Conservation (phyloP, 2,888 invertebrate species). For the Agonopterix alstromeriana region DNA sequence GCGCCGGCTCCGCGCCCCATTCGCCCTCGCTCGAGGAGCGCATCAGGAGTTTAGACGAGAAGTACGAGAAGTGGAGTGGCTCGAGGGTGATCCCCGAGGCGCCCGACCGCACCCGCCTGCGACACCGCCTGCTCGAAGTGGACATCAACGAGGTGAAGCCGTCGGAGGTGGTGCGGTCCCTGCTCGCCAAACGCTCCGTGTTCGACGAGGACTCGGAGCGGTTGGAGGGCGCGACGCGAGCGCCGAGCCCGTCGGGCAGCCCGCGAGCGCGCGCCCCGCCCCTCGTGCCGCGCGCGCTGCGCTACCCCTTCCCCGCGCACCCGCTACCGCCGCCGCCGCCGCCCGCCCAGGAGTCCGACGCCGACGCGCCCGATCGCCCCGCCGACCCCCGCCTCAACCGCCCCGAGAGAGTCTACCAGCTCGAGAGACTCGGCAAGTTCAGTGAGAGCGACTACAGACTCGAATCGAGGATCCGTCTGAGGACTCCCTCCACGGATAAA, state of each 20-base stretch:
- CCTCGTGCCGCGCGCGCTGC: conserved; percentile 69
- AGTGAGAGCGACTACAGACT: conserved; percentile 35
- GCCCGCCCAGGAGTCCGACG: conserved; percentile 6
- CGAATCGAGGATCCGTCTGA: conserved; percentile 72
- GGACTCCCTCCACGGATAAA: conserved; percentile 51
- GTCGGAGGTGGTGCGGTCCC: conserved; percentile 94
- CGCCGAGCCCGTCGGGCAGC: conserved; percentile 77
- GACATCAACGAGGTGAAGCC: conserved; percentile 90
- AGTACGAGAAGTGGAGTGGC: conserved; percentile 92
- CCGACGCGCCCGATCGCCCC: conserved; percentile 19
- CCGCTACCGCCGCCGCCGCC: conserved; percentile 41
- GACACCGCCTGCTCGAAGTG: conserved; percentile 86
- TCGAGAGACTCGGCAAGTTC: conserved; percentile 31
- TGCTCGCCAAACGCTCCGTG: conserved; percentile 94
- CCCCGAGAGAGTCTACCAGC: conserved; percentile 24
- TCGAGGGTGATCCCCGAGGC: conserved; percentile 77
- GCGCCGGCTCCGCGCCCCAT: conserved; percentile 83
- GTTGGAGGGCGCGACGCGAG: conserved; percentile 91
- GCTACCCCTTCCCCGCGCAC: conserved; percentile 88
- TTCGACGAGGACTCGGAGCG: conserved; percentile 97
- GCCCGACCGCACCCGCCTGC: conserved; percentile 77
- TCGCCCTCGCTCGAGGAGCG: conserved; percentile 91
- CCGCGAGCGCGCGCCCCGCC: conserved; percentile 61
- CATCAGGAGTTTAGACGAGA: conserved; percentile 94
- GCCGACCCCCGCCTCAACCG: conserved; percentile 35